phyloP scores from a whole-genome alignment of 2,797 vertebrate species.

The Malacoctenus gilli region DNA sequence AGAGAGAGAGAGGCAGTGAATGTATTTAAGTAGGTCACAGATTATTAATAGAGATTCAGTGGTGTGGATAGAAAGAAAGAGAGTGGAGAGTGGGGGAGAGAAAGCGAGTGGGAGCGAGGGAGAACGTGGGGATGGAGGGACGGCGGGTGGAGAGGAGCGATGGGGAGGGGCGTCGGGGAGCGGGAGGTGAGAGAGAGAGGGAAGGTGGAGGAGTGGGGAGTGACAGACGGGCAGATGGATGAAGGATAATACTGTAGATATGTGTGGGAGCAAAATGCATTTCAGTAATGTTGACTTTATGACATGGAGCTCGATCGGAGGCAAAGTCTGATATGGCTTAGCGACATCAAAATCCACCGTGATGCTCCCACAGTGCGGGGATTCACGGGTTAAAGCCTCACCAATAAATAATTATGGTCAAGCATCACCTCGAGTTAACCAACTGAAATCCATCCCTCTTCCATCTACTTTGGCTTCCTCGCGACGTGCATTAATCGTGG shows the following conservation, averaged over 20 bases:
- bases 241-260: conserved; percentile 68
- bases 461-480: no score
- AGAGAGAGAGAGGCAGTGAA: conserved; percentile 76
- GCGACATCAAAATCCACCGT: conserved; percentile 36
- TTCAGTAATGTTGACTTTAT: conserved; percentile 67
- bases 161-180: conserved; percentile 44
- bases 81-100: conserved; percentile 48
- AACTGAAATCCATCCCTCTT: not conserved
- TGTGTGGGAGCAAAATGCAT: conserved; percentile 53
- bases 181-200: conserved; percentile 63
- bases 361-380: conserved; percentile 7
- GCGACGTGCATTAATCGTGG: not conserved
- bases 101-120: conserved; percentile 35
- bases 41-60: conserved; percentile 88
- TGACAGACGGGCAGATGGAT: conserved; percentile 73
- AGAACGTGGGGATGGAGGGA: conserved; percentile 54
- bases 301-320: conserved; percentile 53
- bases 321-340: conserved; percentile 53
- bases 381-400: conserved; percentile 36
- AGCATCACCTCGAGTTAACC: conserved; percentile 4
- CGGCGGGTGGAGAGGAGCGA: conserved; percentile 34
- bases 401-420: conserved; percentile 7
- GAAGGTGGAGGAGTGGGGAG: conserved; percentile 64
- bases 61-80: conserved; percentile 81
- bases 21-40: conserved; percentile 88